Evolutionary conservation across 2,888 invertebrate species (phyloP).

Genomic region (Shargacucullia verbasci): DNA sequence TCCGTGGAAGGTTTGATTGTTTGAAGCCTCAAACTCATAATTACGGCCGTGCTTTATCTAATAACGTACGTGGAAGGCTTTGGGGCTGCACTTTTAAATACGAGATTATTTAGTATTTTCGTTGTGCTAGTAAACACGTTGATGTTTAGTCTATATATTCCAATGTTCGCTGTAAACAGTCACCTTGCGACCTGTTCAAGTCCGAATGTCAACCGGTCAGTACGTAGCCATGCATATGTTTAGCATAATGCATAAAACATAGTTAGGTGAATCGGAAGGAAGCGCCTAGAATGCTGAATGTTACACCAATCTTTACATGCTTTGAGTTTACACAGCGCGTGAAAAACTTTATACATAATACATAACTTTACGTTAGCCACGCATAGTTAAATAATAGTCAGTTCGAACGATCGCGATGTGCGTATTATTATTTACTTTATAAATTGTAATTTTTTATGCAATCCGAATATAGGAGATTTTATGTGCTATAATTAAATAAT

Average conservation of each 20-base stretch:
- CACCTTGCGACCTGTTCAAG: slow-evolving; percentile 47
- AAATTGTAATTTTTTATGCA: no score
- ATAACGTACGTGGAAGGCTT: no score
- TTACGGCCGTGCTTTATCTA: no score
- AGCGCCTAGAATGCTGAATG: slow-evolving; percentile 23
- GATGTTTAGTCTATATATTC: slow-evolving; percentile 40
- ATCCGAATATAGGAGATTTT: no score
- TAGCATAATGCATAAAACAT: slow-evolving; percentile 43
- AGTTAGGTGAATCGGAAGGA: slow-evolving; percentile 42
- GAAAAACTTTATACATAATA: background rate
- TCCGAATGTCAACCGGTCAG: slow-evolving; percentile 50
- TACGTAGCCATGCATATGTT: slow-evolving; percentile 39
- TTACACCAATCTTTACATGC: slow-evolving; percentile 9
- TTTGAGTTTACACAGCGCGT: background rate
- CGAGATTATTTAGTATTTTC: background rate
- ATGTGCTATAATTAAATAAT: no score
- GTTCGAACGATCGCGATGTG: no score
- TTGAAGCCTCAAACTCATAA: no score
- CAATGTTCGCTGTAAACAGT: slow-evolving; percentile 34
- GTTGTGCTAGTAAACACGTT: slow-evolving; percentile 7
- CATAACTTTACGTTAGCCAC: background rate
- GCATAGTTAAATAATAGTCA: no score
- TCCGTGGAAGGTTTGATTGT: no score
- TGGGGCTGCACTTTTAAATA: no score
- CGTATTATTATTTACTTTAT: no score